A percentile compares a stretch with the other conserved stretches of the same genome.
Evolutionary conservation across 2,113 vertebrate species (phyloP).

Genomic region (Emydura subglobosa): DNA sequence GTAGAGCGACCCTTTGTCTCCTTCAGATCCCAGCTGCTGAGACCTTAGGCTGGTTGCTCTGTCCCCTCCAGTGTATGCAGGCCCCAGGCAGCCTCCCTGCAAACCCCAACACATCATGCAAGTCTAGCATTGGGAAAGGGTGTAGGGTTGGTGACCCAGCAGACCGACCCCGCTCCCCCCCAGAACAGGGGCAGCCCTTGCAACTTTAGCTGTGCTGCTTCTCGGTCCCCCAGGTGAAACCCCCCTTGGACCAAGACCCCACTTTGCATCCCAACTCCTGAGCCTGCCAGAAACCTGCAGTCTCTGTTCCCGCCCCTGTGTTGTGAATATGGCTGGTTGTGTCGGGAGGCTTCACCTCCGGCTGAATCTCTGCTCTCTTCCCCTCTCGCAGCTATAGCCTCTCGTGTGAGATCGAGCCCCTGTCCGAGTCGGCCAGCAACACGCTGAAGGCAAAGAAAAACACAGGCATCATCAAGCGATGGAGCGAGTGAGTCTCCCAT

Average conservation of each 20-base stretch:
- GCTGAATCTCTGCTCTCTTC: neutral
- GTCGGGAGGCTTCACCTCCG: neutral
- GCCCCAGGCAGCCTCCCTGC: neutral
- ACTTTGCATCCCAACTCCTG: neutral
- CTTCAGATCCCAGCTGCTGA: neutral
- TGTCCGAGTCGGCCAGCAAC: conserved; percentile 95
- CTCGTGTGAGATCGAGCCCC: conserved; percentile 95
- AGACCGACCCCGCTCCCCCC: neutral
- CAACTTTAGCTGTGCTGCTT: neutral
- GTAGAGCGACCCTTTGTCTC: neutral
- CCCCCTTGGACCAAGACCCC: neutral
- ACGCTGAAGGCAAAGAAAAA: conserved; percentile 93
- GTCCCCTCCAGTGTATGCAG: neutral
- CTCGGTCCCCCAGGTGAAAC: neutral
- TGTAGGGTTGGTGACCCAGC: neutral
- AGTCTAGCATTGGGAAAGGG: neutral
- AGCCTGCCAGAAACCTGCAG: neutral
- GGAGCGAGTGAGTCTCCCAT: conserved; percentile 93
- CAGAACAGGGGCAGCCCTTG: neutral
- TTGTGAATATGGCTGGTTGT: too few species aligned
- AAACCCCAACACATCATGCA: neutral
- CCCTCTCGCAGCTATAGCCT: conserved; percentile 87
- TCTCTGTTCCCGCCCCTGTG: too few species aligned
- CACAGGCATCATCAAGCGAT: conserved; percentile 94
- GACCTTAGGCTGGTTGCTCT: neutral